These are phyloP conservation scores for Enteromius thamalakanensis DNA, from an alignment of 2,797 vertebrate genomes.

Conservation along the genomic window DNA sequence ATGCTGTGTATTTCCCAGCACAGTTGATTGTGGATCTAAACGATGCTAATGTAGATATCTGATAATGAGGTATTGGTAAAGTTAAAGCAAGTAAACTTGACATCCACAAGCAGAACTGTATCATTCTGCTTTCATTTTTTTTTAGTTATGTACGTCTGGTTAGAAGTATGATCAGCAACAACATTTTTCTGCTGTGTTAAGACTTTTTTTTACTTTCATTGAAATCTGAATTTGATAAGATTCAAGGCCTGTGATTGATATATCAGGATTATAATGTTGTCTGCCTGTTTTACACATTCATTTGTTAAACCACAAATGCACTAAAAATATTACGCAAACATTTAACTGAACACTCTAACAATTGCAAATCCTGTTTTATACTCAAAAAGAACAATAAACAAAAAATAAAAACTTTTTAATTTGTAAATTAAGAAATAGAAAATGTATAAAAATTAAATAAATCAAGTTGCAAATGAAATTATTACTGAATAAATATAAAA, in stretches of 20 bases:
- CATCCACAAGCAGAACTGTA: background rate
- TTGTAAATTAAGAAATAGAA: background rate
- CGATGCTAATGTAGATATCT: background rate
- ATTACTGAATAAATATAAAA: background rate
- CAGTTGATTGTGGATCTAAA: background rate
- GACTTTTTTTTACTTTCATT: background rate
- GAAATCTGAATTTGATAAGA: background rate
- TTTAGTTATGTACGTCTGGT: background rate
- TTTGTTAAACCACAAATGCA: background rate
- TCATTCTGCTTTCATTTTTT: background rate
- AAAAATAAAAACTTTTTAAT: background rate
- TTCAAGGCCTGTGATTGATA: background rate
- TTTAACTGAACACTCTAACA: background rate
- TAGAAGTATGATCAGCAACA: background rate
- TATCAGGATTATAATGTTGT: background rate
- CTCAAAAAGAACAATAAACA: background rate
- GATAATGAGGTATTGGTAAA: background rate
- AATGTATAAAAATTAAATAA: background rate
- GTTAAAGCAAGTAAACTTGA: background rate
- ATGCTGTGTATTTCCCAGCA: slow-evolving; percentile 8
- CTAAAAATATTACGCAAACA: background rate
- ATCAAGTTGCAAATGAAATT: too few relatives aligned
- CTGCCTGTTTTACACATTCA: background rate
- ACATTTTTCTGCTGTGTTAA: background rate
- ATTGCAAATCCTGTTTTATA: background rate